Evolutionary conservation across 2,888 invertebrate species (phyloP), one percentile per base, ranked within the genome.

Genomic region (Stenurella melanura): DNA sequence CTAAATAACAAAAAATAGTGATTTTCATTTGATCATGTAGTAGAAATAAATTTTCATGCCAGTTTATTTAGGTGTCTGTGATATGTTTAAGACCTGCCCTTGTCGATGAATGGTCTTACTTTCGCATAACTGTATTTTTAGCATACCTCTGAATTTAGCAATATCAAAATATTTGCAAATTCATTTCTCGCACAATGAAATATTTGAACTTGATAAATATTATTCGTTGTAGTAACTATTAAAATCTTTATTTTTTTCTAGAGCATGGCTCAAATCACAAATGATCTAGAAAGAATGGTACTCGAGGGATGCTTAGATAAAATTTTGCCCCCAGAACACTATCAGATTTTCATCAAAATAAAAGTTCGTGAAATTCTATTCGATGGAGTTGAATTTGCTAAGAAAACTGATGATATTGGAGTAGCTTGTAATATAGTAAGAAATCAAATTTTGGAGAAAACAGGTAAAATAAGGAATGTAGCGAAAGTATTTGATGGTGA

Each of bases 401-500:
- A 66, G 18, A 74, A 73, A 9, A 66, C 73, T 18, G 72, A 77
- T 7, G 74, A 78, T 9, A 17, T 80, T 11, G 83, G 83, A 57
- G 79, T 79, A 18, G 85, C 83, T 18, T 86, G 86, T 69, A 74
- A 74, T 18, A 73, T 83, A n/a, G 67, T 85, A 18, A 67, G 85
- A 61, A 76, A 77, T 10, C 71, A 71, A 57, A 50, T 83, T 50
- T 54, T 82, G 9, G 69, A 80, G 11, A 77, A 78, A 72, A 75
- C 79, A 0, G 69, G 58, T 18, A 74, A 70, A 19, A 77, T 84
- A 66, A 77, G 69, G 64, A 81, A 79, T 58, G 66, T 81, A 0
- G 63, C 77, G n/a, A 58, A 64, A 18, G 76, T 83, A 30, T 73
- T 77, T 7, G 68, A 73, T 38, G 21, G 70, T 0, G 70, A 73